Evolutionary conservation across 1,140 invertebrate genomes (phyloP).

Genomic region (Panagrolaimus sp.): DNA sequence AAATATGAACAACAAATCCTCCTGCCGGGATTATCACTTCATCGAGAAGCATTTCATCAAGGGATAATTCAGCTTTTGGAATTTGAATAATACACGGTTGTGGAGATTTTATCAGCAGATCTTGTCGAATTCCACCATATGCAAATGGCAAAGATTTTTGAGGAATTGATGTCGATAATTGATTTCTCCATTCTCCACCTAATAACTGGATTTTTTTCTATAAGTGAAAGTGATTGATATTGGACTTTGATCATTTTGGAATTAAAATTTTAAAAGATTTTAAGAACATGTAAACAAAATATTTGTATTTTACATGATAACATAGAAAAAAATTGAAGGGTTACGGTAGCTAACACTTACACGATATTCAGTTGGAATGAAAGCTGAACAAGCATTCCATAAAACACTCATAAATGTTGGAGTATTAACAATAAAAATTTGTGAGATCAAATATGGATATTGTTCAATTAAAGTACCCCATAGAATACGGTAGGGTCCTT

Average conservation of each 20-base stretch:
- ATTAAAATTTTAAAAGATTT: not conserved
- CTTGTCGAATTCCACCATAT: constrained; percentile 1
- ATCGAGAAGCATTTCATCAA: constrained; percentile 22
- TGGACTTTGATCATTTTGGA: too few relatives aligned
- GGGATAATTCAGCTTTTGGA: constrained; percentile 5
- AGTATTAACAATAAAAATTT: constrained; percentile 29
- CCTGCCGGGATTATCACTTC: constrained; percentile 29
- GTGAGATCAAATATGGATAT: constrained; percentile 25
- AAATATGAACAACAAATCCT: constrained; percentile 28
- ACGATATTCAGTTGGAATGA: constrained; percentile 29
- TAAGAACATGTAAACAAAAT: too few relatives aligned
- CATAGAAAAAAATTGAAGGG: too few relatives aligned
- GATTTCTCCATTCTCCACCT: not conserved
- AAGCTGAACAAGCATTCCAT: constrained; percentile 31
- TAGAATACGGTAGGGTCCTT: constrained; percentile 32
- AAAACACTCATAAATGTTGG: constrained; percentile 28
- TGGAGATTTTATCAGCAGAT: not conserved
- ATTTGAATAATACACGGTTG: not conserved
- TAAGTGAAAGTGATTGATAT: too few relatives aligned
- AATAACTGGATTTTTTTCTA: constrained; percentile 23
- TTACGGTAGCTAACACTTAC: constrained; percentile 3
- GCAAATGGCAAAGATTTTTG: not conserved
- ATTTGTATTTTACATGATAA: too few relatives aligned
- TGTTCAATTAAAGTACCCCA: constrained; percentile 37
- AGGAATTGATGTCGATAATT: not conserved